Conservation (phyloP, 1,140 invertebrate species). For the Reticulitermes speratus region DNA sequence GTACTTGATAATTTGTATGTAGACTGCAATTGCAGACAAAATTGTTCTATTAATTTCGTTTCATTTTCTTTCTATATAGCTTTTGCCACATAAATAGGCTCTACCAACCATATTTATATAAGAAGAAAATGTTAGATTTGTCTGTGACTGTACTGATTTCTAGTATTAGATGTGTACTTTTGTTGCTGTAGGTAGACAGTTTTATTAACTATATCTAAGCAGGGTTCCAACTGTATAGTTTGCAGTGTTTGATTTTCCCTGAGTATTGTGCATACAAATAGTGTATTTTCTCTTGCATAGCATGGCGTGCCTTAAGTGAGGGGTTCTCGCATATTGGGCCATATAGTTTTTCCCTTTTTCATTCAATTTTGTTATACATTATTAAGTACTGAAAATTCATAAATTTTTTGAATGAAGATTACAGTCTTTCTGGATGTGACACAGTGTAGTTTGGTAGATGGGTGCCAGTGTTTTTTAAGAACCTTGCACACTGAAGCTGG, state of each 20-base stretch:
- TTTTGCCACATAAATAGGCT: neutral
- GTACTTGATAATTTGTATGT: constrained; percentile 21
- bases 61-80: constrained; percentile 19
- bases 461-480: too few species aligned
- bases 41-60: neutral
- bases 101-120: neutral
- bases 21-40: constrained; percentile 2
- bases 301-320: constrained; percentile 15
- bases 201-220: neutral
- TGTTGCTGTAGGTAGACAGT: constrained; percentile 5
- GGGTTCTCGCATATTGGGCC: constrained; percentile 22
- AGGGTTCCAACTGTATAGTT: constrained; percentile 10
- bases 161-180: neutral
- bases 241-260: neutral
- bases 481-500: too few species aligned
- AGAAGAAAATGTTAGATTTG: neutral
- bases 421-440: too few species aligned
- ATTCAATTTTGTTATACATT: too few species aligned
- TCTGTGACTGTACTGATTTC: constrained; percentile 2
- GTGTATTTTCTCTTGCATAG: constrained; percentile 24
- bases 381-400: too few species aligned
- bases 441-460: too few species aligned
- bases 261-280: neutral
- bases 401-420: too few species aligned
- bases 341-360: neutral